Base-by-base conservation (phyloP, 2,888 invertebrate genomes). In the Oscheius onirici region DNA sequence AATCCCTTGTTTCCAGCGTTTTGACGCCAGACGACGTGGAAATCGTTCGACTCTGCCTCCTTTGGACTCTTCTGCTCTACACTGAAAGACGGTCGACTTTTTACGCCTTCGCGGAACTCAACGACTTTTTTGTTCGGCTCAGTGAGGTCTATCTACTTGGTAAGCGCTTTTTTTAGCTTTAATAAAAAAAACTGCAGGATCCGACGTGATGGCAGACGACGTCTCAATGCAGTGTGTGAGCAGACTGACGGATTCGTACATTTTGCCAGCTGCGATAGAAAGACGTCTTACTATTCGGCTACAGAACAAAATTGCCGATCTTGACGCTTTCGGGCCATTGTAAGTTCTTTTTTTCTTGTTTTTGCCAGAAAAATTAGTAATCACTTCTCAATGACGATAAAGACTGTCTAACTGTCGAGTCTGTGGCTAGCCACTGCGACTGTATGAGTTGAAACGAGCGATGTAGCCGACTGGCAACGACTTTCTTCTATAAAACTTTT, bases 281-380 rank as follows among this genome's bases (percentile, higher is more conserved):
- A 78, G 77, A 8, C 73, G 75, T 15, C 70, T 86, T 10, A 63
- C 41, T 8, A 54, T 86, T 3, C 69, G 79, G 15, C 67, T 84
- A 67, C 71, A 68, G 13, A 65, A 72, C 17, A 75, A 77, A 54
- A 72, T 85, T 10, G 80, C 85, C 8, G 82, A 78, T 26, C 69
- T 84, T 17, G 86, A 86, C 55, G 81, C 84, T 5, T 86, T 86
- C 67, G 77, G 82, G 72, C 83, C 85, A 34, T 86, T 85, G 83
- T 84, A 41, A 69, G 78, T 70, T 11, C 28, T n/a, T 17, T 10
- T 41, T 22, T 52, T 51, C 3, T 17, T 44, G 2, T 8, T 52
- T 20, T 22, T 26, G n/a, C 3, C 2, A 55, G 2, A 17, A n/a
- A n/a, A n/a, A n/a, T n/a, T n/a, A n/a, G n/a, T n/a, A n/a, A n/a